Conservation (phyloP, 2,113 vertebrate genomes). For the Hydropotes inermis region DNA sequence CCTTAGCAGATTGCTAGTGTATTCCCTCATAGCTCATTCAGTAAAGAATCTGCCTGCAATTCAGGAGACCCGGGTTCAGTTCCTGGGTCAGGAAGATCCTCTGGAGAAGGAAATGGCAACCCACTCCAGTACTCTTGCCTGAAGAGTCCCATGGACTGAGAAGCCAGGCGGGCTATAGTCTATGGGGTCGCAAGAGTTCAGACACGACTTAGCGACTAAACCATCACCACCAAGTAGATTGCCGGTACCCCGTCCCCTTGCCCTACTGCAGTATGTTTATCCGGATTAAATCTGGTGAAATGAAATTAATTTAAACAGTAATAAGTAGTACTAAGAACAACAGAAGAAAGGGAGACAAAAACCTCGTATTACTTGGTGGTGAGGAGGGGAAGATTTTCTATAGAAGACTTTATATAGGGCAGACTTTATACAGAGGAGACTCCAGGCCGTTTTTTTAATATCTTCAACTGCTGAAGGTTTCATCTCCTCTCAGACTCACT, state of each 20-base stretch:
- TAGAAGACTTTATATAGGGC: background rate
- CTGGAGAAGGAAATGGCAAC: background rate
- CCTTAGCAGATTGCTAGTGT: background rate
- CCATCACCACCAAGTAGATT: background rate
- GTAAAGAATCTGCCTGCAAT: background rate
- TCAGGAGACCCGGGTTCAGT: background rate
- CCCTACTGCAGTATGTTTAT: background rate
- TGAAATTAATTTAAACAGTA: background rate
- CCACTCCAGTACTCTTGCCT: background rate
- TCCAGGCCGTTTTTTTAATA: background rate
- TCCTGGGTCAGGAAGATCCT: background rate
- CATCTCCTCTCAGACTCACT: background rate
- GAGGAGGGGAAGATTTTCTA: background rate
- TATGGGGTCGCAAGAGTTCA: rapidly evolving
- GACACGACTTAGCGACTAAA: background rate
- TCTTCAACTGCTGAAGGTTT: background rate
- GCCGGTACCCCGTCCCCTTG: background rate
- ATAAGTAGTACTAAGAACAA: background rate
- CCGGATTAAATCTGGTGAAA: background rate
- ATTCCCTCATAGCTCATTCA: background rate
- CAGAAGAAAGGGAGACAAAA: background rate
- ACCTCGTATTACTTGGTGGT: background rate
- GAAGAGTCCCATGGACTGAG: background rate
- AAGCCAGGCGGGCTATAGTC: background rate
- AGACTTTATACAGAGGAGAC: background rate